A percentile compares a stretch with the other conserved stretches of the same genome.
Evolutionary conservation across 2,888 invertebrate genomes (phyloP).

Genomic region (Stenoptilia bipunctidactyla): DNA sequence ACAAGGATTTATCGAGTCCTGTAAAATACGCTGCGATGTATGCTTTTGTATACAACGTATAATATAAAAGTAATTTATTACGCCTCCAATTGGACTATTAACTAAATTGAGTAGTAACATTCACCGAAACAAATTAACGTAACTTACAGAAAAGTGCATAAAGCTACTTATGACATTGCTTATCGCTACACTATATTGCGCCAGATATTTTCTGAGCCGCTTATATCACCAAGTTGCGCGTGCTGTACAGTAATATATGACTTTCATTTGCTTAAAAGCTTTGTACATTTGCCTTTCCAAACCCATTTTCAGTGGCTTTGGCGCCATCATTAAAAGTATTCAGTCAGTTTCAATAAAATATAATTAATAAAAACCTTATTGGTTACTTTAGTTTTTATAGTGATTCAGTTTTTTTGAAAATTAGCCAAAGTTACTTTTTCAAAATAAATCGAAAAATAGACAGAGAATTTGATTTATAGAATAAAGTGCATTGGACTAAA

Average conservation of each 20-base stretch:
- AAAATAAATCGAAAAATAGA: no score
- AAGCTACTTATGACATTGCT: conserved; percentile 34
- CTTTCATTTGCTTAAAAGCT: conserved; percentile 67
- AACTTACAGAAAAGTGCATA: conserved; percentile 25
- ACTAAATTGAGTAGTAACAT: conserved; percentile 19
- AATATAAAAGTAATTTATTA: no score
- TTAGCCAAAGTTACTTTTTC: no score
- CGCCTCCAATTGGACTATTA: conserved; percentile 1
- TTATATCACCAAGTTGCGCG: conserved; percentile 53
- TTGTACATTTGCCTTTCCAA: conserved; percentile 49
- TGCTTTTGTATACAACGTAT: no score
- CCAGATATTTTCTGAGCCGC: conserved; percentile 52
- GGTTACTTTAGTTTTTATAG: conserved; percentile 25
- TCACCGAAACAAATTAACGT: conserved; percentile 4
- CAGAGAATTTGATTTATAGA: no score
- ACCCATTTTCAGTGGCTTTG: conserved; percentile 40
- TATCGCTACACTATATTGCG: conserved; percentile 41
- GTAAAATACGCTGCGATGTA: no score
- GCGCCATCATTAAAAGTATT: conserved; percentile 50
- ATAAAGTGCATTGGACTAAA: no score
- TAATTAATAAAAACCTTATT: conserved; percentile 30
- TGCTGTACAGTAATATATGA: conserved; percentile 59
- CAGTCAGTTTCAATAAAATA: conserved; percentile 33
- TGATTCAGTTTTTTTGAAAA: no score
- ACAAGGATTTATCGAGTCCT: no score